Evolutionary conservation across 2,113 vertebrate genomes (phyloP).

Genomic region (Himantopus leucocephalus): DNA sequence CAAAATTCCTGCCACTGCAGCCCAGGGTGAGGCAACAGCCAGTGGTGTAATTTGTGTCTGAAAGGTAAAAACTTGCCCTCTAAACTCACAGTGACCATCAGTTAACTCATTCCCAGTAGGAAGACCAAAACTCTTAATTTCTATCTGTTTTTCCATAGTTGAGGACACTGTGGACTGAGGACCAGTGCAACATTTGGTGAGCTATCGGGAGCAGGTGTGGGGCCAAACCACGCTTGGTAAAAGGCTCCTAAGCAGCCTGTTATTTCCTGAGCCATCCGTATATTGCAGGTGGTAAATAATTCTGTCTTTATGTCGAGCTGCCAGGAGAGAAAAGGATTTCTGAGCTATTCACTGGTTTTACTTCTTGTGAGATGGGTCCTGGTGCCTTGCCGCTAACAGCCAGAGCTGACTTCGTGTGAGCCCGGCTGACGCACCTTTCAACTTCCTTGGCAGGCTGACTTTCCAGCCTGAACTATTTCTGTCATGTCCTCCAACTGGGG

Average conservation of each 20-base stretch:
- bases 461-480: not conserved
- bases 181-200: not conserved
- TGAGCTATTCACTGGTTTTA: not conserved
- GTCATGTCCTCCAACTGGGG: not conserved
- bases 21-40: not conserved
- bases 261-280: not conserved
- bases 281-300: not conserved
- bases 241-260: not conserved
- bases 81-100: not conserved
- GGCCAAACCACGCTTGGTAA: fast-evolving
- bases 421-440: too few relatives aligned
- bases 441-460: not conserved
- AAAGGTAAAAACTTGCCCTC: not conserved
- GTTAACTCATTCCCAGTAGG: not conserved
- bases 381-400: not conserved
- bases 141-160: fast-evolving
- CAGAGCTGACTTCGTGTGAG: not conserved
- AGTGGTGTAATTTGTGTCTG: fast-evolving
- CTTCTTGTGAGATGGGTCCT: not conserved
- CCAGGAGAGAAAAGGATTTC: not conserved
- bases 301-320: not conserved
- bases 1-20: not conserved
- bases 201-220: not conserved
- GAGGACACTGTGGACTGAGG: not conserved
- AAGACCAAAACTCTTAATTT: not conserved